These are phyloP conservation scores for Sylvicola cinctus DNA, from an alignment of 2,888 invertebrate genomes.

Conservation along the genomic window DNA sequence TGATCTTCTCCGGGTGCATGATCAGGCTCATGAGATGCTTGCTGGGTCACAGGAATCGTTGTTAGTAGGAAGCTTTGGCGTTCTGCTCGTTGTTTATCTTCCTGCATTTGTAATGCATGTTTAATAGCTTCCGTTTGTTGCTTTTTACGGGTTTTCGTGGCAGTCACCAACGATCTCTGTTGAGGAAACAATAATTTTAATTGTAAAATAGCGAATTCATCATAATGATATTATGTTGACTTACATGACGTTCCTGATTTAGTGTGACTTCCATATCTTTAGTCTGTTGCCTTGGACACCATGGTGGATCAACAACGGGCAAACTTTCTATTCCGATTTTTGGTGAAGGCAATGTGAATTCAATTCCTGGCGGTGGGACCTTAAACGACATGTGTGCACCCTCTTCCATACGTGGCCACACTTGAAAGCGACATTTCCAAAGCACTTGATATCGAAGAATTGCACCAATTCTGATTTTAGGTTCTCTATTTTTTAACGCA, in stretches of 20 bases:
- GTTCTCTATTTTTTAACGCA: conserved; percentile 67
- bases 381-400: conserved; percentile 89
- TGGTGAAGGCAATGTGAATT: conserved; percentile 96
- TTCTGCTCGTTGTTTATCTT: conserved; percentile 87
- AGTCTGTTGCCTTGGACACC: conserved; percentile 95
- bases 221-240: too few relatives aligned
- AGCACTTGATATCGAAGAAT: conserved; percentile 78
- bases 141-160: conserved; percentile 95
- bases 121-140: conserved; percentile 97
- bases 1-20: conserved; percentile 69
- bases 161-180: conserved; percentile 85
- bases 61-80: conserved; percentile 89
- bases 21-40: conserved; percentile 91
- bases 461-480: conserved; percentile 62
- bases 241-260: conserved; percentile 89
- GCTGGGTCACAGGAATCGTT: conserved; percentile 82
- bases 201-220: conserved; percentile 3
- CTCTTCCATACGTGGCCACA: conserved; percentile 99
- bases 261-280: conserved; percentile 98
- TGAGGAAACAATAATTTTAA: conserved; percentile 8
- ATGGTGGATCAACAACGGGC: conserved; percentile 94
- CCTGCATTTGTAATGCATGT: conserved; percentile 83
- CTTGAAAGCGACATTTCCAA: conserved; percentile 94
- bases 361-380: conserved; percentile 97
- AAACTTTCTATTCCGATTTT: conserved; percentile 92